Evolutionary conservation across 2,888 invertebrate genomes (phyloP), one percentile per base, ranked within the genome.

Genomic region (Alsophila aescularia): DNA sequence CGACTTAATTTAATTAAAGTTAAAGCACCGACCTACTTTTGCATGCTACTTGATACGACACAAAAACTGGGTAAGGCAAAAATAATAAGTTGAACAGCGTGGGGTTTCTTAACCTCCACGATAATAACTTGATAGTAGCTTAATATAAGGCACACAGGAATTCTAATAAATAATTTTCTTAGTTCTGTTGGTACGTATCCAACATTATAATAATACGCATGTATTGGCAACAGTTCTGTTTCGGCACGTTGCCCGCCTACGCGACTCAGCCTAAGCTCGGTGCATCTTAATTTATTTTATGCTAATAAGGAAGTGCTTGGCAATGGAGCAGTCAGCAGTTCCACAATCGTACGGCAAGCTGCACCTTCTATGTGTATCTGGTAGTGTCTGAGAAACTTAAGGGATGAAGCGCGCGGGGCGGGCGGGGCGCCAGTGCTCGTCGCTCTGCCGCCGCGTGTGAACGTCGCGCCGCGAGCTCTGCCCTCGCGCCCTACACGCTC

Each of bases 211-310:
- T 5, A 18, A 27, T 24, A 34, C 7, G 34, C 12, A 49, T 13
- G 15, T 10, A 27, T 48, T 40, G 31, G 32, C 49, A 52, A 45
- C 47, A 43, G 29, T 32, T 24, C 32, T 37, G 47, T 49, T 52
- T 50, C 29, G 41, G 45, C 43, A 32, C 27, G 36, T 35, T 44
- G 24, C 44, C 37, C 52, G 24, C 27, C 2, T 35, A 24, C 37
- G 27, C 42, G 8, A 29, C 3, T 13, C 35, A 39, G 43, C 48
- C 47, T 37, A 48, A 47, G 48, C 45, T 45, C 45, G 43, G 58
- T 60, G 83, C 82, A 84, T 85, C 83, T 83, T 82, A 81, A 85
- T 87, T 87, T 82, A 81, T 77, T 83, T 85, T 87, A 90, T 87
- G 88, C 79, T 88, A 89, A 89, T 89, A 81, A 83, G 83, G 68